These are phyloP conservation scores for Petrocephalus schoutedeni DNA, from an alignment of 2,797 vertebrate genomes.

Conservation along the genomic window DNA sequence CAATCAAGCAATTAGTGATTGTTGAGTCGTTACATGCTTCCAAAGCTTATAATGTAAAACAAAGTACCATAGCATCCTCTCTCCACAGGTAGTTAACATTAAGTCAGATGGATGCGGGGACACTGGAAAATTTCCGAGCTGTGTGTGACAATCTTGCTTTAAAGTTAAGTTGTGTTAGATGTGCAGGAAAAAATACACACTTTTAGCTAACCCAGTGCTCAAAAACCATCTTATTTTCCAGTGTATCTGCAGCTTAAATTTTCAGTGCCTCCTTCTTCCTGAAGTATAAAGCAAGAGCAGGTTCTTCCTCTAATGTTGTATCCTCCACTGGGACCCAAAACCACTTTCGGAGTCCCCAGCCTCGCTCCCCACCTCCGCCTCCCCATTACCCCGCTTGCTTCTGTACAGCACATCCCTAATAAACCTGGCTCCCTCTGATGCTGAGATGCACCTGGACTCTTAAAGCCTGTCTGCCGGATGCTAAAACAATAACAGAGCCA, in stretches of 20 bases:
- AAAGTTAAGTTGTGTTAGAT: neutral
- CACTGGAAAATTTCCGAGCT: neutral
- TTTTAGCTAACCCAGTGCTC: neutral
- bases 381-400: neutral
- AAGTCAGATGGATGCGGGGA: neutral
- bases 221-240: neutral
- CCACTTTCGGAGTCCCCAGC: neutral
- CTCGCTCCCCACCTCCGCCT: neutral
- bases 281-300: neutral
- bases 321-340: neutral
- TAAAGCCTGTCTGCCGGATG: neutral
- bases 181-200: neutral
- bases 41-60: neutral
- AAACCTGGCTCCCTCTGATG: neutral
- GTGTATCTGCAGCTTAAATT: neutral
- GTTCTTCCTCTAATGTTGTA: neutral
- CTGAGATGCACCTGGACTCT: neutral
- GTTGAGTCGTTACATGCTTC: neutral
- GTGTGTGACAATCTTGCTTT: neutral
- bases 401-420: neutral
- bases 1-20: neutral
- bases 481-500: slow-evolving; percentile 3
- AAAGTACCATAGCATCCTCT: neutral
- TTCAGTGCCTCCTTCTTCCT: neutral
- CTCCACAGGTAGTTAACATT: neutral